These are phyloP conservation scores for Nothobranchius furzeri DNA, from an alignment of 2,113 vertebrate genomes.

Conservation along the genomic window DNA sequence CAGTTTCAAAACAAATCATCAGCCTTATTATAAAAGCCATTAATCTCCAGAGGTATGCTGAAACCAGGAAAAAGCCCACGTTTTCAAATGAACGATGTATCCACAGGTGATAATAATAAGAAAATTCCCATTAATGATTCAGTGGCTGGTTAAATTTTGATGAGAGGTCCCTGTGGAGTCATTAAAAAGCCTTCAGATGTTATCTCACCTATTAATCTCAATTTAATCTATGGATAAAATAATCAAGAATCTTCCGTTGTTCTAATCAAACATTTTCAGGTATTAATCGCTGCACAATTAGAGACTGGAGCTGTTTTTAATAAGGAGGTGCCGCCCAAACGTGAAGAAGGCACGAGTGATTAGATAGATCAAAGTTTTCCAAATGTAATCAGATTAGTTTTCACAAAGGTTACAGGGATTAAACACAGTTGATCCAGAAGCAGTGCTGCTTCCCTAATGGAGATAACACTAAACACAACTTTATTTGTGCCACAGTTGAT, in stretches of 20 bases:
- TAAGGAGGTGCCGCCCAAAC: conserved; percentile 15
- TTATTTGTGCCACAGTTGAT: too few species aligned
- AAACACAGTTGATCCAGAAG: neutral
- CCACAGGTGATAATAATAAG: conserved; percentile 75
- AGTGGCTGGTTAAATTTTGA: conserved; percentile 65
- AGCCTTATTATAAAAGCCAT: conserved; percentile 29
- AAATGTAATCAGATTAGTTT: conserved; percentile 17
- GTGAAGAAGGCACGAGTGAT: conserved; percentile 19
- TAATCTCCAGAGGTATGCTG: conserved; percentile 29
- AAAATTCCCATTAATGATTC: conserved; percentile 74
- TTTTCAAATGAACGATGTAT: conserved; percentile 55
- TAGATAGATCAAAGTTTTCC: conserved; percentile 20
- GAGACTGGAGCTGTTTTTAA: conserved; percentile 31
- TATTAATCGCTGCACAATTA: conserved; percentile 63
- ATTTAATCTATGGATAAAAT: conserved; percentile 56
- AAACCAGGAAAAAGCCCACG: conserved; percentile 19
- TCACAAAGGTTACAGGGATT: conserved; percentile 30
- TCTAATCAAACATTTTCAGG: conserved; percentile 54
- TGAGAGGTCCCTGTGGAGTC: conserved; percentile 51
- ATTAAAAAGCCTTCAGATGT: conserved; percentile 58
- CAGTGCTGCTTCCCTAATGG: neutral
- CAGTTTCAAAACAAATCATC: conserved; percentile 1
- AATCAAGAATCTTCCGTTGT: conserved; percentile 43
- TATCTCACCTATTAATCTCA: conserved; percentile 60
- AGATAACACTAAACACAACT: too few species aligned